These are phyloP conservation scores for Cephus runcator DNA, from an alignment of 2,888 invertebrate species.

Conservation along the genomic window DNA sequence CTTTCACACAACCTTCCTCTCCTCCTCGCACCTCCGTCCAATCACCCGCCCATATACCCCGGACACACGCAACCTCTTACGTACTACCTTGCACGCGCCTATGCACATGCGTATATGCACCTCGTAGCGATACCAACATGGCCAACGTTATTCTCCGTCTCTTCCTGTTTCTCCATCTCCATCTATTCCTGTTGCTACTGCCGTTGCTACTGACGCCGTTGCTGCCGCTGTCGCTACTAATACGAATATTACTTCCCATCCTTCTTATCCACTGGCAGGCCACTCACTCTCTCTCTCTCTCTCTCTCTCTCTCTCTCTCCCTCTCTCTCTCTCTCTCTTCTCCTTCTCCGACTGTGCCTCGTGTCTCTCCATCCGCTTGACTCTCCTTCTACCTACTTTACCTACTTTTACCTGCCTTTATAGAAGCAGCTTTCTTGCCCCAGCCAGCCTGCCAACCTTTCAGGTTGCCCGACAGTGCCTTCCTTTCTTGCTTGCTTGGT, in stretches of 20 bases:
- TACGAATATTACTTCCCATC: neutral
- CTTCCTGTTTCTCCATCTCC: neutral
- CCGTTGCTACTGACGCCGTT: neutral
- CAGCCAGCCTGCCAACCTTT: neutral
- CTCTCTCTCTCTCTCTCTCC: too few relatives aligned
- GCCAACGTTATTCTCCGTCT: neutral
- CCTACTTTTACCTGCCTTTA: conserved; percentile 8
- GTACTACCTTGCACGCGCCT: neutral
- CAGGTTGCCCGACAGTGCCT: neutral
- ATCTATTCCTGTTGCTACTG: neutral
- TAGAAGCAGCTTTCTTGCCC: neutral
- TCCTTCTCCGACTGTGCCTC: neutral
- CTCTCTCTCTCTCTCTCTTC: too few relatives aligned
- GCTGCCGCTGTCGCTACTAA: neutral
- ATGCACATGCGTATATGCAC: neutral
- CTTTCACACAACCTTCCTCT: neutral
- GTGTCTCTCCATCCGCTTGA: neutral
- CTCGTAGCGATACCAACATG: neutral
- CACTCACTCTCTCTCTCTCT: neutral
- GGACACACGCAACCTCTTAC: neutral
- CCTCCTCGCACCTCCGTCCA: neutral
- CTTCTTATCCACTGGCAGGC: neutral
- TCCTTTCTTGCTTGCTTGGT: neutral
- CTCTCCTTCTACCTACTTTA: conserved; percentile 10
- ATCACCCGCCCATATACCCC: neutral